Conservation (phyloP, 2,888 invertebrate species). For the Corbicula japonica region DNA sequence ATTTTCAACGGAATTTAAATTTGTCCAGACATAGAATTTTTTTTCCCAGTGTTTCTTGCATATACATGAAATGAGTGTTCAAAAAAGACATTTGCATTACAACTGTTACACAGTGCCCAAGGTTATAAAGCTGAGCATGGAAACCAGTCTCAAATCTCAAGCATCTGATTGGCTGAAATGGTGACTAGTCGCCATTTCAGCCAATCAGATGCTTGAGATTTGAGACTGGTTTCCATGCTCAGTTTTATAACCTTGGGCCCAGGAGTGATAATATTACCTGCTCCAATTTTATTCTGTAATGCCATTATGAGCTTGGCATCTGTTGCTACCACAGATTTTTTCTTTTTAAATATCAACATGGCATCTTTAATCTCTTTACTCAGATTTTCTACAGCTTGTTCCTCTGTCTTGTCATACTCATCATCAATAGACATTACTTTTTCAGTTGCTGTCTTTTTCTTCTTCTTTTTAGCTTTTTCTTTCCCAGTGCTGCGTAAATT, state of each 20-base stretch:
- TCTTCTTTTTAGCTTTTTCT: conserved; percentile 26
- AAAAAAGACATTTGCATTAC: too few relatives aligned
- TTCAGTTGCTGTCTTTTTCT: conserved; percentile 20
- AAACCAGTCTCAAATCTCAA: too few relatives aligned
- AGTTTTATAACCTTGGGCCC: too few relatives aligned
- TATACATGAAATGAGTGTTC: too few relatives aligned
- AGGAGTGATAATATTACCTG: too few relatives aligned
- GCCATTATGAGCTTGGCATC: conserved; percentile 62
- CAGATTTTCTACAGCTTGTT: conserved; percentile 23
- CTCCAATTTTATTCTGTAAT: conserved; percentile 48
- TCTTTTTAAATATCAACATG: conserved; percentile 51
- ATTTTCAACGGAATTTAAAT: too few relatives aligned
- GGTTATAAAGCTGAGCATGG: too few relatives aligned
- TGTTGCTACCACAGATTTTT: conserved; percentile 60
- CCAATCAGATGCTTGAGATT: conserved; percentile 17
- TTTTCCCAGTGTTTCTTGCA: too few relatives aligned
- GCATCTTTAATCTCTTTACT: conserved; percentile 63
- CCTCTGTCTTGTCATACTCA: conserved; percentile 23
- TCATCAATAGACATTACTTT: neutral
- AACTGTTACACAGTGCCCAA: too few relatives aligned
- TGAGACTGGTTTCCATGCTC: conserved; percentile 16
- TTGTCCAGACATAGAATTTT: too few relatives aligned
- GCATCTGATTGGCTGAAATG: too few relatives aligned
- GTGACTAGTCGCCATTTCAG: too few relatives aligned
- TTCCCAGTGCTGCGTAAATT: conserved; percentile 42